These are phyloP conservation scores for Baccha elongata DNA, from an alignment of 2,888 invertebrate species.

Conservation along the genomic window DNA sequence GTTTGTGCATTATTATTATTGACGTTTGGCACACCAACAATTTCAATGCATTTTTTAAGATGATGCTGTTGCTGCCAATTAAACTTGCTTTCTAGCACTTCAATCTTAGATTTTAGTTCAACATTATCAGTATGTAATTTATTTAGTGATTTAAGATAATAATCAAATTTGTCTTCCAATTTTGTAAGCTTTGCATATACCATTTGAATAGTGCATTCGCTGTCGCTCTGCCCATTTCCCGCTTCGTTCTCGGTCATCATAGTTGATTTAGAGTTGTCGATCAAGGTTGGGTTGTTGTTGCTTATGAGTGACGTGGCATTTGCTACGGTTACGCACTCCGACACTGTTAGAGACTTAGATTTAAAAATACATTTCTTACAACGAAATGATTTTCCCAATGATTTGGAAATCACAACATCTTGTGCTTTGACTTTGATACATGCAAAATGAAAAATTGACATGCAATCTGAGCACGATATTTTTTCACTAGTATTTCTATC, in stretches of 20 bases:
- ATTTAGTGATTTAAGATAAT: slow-evolving; percentile 6
- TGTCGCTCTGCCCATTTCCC: background rate
- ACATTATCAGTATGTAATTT: slow-evolving; percentile 7
- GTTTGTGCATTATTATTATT: background rate
- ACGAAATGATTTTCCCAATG: too few species aligned
- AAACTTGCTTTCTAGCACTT: slow-evolving; percentile 1
- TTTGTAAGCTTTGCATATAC: slow-evolving; percentile 13
- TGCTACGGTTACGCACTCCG: background rate
- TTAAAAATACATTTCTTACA: too few species aligned
- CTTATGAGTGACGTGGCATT: background rate
- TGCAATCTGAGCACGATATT: too few species aligned
- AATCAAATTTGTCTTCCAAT: slow-evolving; percentile 3
- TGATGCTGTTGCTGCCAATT: too few species aligned
- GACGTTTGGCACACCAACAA: background rate
- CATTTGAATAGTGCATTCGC: slow-evolving; percentile 10
- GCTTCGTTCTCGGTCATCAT: background rate
- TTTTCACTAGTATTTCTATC: too few species aligned
- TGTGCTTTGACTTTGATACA: too few species aligned
- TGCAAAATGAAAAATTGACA: too few species aligned
- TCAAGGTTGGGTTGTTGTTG: slow-evolving; percentile 1
- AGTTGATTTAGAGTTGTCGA: too few species aligned
- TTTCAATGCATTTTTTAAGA: slow-evolving; percentile 11
- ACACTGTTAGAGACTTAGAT: background rate
- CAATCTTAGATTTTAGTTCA: slow-evolving; percentile 6
- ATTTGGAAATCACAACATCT: too few species aligned